Evolutionary conservation across 2,797 vertebrate genomes (phyloP).

Genomic region (Geotrypetes seraphini): DNA sequence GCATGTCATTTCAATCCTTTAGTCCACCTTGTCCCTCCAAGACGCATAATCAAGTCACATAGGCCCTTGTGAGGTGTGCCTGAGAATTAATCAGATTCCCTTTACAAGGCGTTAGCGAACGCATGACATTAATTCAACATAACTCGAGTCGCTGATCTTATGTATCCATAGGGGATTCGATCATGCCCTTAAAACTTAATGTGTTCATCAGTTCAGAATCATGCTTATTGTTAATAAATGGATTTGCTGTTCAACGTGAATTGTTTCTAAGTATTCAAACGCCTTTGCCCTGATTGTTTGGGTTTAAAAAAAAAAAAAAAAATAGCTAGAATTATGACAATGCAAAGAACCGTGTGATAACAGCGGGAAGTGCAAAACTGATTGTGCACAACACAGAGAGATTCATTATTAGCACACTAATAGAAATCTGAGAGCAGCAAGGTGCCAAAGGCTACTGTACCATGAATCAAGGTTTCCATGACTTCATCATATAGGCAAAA

Average conservation of each 20-base stretch:
- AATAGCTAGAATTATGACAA: background rate
- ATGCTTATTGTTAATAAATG: constrained; percentile 38
- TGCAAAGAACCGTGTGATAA: background rate
- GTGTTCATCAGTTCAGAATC: constrained; percentile 43
- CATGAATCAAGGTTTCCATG: no score
- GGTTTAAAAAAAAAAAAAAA: no score
- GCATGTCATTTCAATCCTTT: background rate
- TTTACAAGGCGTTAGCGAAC: constrained; percentile 5
- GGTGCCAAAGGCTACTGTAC: no score
- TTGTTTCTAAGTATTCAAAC: constrained; percentile 14
- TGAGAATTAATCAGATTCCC: background rate
- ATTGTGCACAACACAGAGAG: no score
- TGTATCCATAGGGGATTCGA: constrained; percentile 8
- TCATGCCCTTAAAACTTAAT: constrained; percentile 18
- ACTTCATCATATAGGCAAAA: no score
- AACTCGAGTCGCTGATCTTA: constrained; percentile 8
- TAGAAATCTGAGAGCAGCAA: no score
- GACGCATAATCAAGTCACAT: background rate
- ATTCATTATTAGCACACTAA: no score
- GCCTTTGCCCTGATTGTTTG: background rate
- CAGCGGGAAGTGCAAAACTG: no score
- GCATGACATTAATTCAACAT: background rate
- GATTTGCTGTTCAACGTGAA: constrained; percentile 13
- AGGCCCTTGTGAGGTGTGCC: background rate
- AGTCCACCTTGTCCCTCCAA: background rate